A percentile compares a stretch with the other conserved stretches of the same genome.
phyloP scores from a whole-genome alignment of 2,797 vertebrate species.

The Psittacula echo region DNA sequence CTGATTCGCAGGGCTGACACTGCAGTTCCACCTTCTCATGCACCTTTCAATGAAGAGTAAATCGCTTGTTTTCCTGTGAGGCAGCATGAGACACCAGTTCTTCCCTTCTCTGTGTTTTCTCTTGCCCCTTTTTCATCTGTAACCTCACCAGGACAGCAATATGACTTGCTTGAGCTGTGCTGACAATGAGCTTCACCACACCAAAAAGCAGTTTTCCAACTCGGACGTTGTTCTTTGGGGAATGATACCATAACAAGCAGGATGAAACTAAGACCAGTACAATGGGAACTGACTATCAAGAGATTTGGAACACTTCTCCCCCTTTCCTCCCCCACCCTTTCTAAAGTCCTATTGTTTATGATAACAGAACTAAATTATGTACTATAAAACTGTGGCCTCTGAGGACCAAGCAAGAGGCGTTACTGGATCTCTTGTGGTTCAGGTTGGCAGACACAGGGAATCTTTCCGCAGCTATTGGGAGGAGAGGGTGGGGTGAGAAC shows the following conservation, averaged over 20 bases:
- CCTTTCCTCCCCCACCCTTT: background rate
- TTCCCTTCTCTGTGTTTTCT: background rate
- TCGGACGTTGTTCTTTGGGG: background rate
- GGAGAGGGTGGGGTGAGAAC: background rate
- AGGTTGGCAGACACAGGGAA: slow-evolving; percentile 21
- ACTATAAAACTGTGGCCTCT: slow-evolving; percentile 11
- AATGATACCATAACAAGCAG: background rate
- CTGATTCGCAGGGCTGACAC: background rate
- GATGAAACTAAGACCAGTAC: slow-evolving; percentile 12
- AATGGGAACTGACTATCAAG: slow-evolving; percentile 25
- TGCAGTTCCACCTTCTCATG: background rate
- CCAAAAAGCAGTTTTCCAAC: background rate
- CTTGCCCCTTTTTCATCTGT: background rate
- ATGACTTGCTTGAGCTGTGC: background rate
- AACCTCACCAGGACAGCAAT: background rate
- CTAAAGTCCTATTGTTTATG: slow-evolving; percentile 33
- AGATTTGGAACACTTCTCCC: background rate
- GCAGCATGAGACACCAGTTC: background rate
- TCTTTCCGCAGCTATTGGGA: background rate
- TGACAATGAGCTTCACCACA: background rate
- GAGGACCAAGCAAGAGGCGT: background rate
- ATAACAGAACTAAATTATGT: slow-evolving; percentile 37
- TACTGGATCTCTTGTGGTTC: slow-evolving; percentile 15
- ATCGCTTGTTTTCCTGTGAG: background rate
- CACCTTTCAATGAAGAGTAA: background rate